phyloP scores from a whole-genome alignment of 2,888 invertebrate genomes.

The Carcina quercana region DNA sequence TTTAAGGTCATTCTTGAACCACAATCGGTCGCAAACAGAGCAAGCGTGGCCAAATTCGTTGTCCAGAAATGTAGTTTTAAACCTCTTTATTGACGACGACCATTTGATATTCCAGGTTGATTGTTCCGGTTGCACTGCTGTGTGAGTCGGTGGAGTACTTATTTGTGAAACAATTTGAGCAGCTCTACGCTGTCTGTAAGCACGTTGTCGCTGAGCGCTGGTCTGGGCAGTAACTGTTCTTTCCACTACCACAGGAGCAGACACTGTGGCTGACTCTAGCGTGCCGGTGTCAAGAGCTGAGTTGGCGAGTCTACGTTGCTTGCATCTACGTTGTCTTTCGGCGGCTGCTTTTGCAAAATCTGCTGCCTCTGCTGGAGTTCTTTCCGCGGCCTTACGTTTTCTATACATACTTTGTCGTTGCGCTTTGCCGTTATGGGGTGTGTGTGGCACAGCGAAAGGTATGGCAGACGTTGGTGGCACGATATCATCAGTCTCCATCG shows the following conservation, averaged over 20 bases:
- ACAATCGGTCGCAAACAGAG: constrained; percentile 35
- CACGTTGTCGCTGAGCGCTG: constrained; percentile 14
- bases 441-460: constrained; percentile 21
- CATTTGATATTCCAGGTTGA: constrained; percentile 19
- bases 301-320: constrained; percentile 19
- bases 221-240: constrained; percentile 13
- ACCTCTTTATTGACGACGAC: constrained; percentile 15
- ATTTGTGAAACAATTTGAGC: constrained; percentile 11
- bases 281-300: constrained; percentile 15
- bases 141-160: constrained; percentile 14
- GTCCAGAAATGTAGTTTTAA: constrained; percentile 27
- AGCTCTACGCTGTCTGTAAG: constrained; percentile 14
- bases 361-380: constrained; percentile 20
- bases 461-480: constrained; percentile 20
- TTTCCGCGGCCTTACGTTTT: constrained; percentile 17
- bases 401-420: constrained; percentile 19
- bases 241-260: constrained; percentile 15
- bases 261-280: constrained; percentile 14
- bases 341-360: constrained; percentile 21
- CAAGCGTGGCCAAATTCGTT: constrained; percentile 34
- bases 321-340: constrained; percentile 21
- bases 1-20: constrained; percentile 38
- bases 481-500: constrained; percentile 19
- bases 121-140: constrained; percentile 19
- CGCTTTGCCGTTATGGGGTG: constrained; percentile 18